Evolutionary conservation across 2,113 vertebrate genomes (phyloP).

Genomic region (Fulica atra): DNA sequence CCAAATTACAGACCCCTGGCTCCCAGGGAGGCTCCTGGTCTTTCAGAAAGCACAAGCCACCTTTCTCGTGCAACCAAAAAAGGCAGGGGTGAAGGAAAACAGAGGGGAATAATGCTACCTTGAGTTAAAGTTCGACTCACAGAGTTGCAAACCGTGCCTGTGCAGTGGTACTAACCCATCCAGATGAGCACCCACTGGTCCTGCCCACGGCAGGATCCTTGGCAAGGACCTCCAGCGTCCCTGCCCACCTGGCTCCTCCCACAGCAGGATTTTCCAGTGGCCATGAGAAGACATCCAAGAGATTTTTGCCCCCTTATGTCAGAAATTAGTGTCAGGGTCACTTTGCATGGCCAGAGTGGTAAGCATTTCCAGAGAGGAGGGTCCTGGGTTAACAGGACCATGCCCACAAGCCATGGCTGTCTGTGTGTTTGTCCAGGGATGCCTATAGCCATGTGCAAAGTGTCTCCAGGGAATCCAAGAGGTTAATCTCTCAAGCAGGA

Average conservation of each 20-base stretch:
- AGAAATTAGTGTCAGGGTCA: not conserved
- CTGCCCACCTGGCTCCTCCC: not conserved
- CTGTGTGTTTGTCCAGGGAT: not conserved
- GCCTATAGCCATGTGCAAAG: fast-evolving
- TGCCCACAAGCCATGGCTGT: not conserved
- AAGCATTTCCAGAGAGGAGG: not conserved
- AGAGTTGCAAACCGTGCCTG: not conserved
- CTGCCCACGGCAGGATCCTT: not conserved
- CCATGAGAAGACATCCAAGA: not conserved
- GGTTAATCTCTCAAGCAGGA: not conserved
- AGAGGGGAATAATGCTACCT: not conserved
- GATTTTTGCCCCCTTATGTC: not conserved
- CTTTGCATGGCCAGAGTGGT: not conserved
- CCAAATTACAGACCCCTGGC: not conserved
- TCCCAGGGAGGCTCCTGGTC: not conserved
- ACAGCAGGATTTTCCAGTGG: not conserved
- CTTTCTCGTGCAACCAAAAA: slow-evolving; percentile 2
- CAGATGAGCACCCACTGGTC: fast-evolving
- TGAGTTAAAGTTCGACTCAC: not conserved
- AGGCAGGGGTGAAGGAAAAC: not conserved
- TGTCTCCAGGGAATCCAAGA: not conserved
- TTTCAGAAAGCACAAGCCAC: not conserved
- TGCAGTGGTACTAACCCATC: not conserved
- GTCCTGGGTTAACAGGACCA: not conserved
- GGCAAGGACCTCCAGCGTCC: not conserved